Conservation (phyloP, 35 echinoderm and acorn worm species). For the Ophioderma brevispina region DNA sequence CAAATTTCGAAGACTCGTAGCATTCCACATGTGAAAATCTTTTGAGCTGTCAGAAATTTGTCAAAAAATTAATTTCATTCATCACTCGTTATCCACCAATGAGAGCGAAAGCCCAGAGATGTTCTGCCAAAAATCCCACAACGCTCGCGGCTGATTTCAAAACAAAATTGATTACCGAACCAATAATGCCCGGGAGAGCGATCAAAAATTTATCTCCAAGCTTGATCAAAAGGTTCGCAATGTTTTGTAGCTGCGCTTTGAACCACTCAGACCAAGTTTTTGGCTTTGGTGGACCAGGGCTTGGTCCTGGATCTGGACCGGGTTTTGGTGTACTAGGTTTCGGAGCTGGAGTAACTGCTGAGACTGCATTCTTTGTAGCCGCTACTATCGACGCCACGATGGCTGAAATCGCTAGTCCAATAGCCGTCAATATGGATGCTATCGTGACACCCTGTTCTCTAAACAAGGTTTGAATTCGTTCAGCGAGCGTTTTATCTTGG, state of each 20-base stretch:
- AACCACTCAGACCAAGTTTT: not conserved
- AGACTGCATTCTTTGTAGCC: too few species aligned
- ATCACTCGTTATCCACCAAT: not conserved
- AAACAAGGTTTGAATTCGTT: not conserved
- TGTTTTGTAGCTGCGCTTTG: not conserved
- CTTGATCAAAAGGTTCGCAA: not conserved
- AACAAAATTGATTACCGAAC: not conserved
- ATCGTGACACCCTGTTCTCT: not conserved
- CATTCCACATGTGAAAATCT: too few species aligned
- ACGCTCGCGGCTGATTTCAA: not conserved
- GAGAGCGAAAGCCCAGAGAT: too few species aligned
- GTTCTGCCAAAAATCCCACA: not conserved
- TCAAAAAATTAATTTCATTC: too few species aligned
- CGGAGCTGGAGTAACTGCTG: too few species aligned
- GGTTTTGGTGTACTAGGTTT: not conserved
- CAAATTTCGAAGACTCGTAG: too few species aligned
- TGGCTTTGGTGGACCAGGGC: not conserved
- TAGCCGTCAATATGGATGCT: not conserved
- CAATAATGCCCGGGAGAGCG: not conserved
- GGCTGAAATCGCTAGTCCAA: not conserved
- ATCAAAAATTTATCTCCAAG: not conserved
- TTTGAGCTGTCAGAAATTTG: too few species aligned
- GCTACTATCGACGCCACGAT: not conserved
- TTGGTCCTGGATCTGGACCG: not conserved
- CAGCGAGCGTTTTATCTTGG: too few species aligned